These are phyloP conservation scores for Endotricha flammealis DNA, from an alignment of 2,888 invertebrate genomes.

Conservation along the genomic window DNA sequence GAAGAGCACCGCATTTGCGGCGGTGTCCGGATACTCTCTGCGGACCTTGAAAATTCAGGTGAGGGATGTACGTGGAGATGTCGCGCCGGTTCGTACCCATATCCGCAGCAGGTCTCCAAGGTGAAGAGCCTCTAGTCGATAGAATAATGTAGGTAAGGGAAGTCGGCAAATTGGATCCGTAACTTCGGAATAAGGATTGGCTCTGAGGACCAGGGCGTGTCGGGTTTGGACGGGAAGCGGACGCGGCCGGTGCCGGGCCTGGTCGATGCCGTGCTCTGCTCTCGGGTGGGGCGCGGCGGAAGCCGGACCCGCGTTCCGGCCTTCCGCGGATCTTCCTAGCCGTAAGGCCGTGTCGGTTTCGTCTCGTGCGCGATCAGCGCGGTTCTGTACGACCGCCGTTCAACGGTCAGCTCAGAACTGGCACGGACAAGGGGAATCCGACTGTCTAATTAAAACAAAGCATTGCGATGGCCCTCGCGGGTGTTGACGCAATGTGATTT, in stretches of 20 bases:
- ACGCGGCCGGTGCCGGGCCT: conserved; percentile 28
- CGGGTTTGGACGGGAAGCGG: conserved; percentile 69
- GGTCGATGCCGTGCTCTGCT: conserved; percentile 24
- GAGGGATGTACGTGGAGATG: conserved; percentile 45
- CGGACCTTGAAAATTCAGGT: conserved; percentile 53
- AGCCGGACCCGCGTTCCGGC: conserved; percentile 33
- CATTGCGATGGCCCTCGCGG: conserved; percentile 80
- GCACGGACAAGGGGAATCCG: conserved; percentile 81
- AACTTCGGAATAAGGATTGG: conserved; percentile 85
- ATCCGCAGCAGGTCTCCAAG: conserved; percentile 88
- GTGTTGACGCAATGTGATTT: conserved; percentile 72
- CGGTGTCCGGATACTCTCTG: conserved; percentile 46
- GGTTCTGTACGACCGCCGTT: too few species aligned
- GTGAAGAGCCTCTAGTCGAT: conserved; percentile 82
- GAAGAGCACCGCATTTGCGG: conserved; percentile 41
- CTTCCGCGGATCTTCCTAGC: conserved; percentile 34
- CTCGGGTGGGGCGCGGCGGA: conserved; percentile 39
- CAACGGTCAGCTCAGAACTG: conserved; percentile 80
- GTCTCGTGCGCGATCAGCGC: conserved; percentile 29
- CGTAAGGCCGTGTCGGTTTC: conserved; percentile 34
- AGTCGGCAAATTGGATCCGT: conserved; percentile 83
- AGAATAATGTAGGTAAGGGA: conserved; percentile 82
- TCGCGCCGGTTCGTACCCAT: conserved; percentile 79
- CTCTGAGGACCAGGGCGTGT: conserved; percentile 82
- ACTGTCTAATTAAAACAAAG: conserved; percentile 84